A percentile compares a stretch with the other conserved stretches of the same genome.
Evolutionary conservation across 2,113 vertebrate species (phyloP).

Genomic region (Podarcis raffonei): DNA sequence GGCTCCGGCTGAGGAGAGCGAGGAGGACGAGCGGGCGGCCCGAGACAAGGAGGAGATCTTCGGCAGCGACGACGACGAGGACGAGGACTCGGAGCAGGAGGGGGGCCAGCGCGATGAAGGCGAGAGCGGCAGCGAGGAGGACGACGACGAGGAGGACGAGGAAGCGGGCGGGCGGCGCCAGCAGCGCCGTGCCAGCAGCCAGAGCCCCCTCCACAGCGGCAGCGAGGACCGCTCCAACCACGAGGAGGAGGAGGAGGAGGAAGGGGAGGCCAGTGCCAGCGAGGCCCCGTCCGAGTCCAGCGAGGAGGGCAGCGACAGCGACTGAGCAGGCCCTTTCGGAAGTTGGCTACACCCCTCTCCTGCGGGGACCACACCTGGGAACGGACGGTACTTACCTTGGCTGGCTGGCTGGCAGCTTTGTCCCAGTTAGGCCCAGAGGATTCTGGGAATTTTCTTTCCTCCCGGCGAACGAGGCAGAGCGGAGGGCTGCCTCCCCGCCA

Average conservation of each 20-base stretch:
- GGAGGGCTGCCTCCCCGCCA: accelerated
- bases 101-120: constrained; percentile 62
- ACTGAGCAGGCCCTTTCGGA: constrained; percentile 57
- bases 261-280: constrained; percentile 77
- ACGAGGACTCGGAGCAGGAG: constrained; percentile 49
- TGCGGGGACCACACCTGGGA: background rate
- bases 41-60: constrained; percentile 93
- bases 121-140: constrained; percentile 70
- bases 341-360: accelerated
- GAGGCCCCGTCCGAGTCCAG: constrained; percentile 84
- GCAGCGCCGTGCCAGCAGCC: constrained; percentile 57
- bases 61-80: constrained; percentile 85
- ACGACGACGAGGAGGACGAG: constrained; percentile 26
- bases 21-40: constrained; percentile 81
- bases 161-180: constrained; percentile 33
- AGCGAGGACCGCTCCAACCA: constrained; percentile 80
- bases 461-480: background rate
- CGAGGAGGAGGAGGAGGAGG: constrained; percentile 63
- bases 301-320: constrained; percentile 82
- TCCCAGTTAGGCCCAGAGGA: too few relatives aligned
- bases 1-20: constrained; percentile 71
- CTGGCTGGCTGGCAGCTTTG: background rate
- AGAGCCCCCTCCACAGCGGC: constrained; percentile 84
- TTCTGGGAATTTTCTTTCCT: background rate
- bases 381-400: accelerated